phyloP scores from a whole-genome alignment of 2,797 vertebrate genomes.

The Poecilia picta region DNA sequence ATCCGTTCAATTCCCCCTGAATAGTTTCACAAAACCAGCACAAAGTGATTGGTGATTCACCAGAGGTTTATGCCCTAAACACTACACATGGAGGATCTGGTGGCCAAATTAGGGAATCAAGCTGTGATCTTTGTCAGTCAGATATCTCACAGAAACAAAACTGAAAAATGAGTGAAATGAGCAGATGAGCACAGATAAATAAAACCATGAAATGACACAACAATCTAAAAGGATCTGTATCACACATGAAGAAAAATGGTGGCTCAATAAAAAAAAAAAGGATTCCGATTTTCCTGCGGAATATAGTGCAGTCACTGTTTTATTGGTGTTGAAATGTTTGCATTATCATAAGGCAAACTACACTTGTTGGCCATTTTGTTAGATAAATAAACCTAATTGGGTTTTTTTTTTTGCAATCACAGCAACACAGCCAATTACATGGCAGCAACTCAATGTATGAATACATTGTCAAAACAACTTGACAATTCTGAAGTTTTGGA shows the following conservation, averaged over 20 bases:
- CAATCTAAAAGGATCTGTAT: background rate
- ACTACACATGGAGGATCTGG: slow-evolving; percentile 33
- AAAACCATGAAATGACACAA: background rate
- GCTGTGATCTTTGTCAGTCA: slow-evolving; percentile 68
- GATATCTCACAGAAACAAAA: slow-evolving; percentile 12
- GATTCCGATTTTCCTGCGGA: background rate
- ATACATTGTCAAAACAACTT: background rate
- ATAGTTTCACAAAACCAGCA: slow-evolving; percentile 42
- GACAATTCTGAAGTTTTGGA: background rate
- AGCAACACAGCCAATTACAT: background rate
- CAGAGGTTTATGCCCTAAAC: slow-evolving; percentile 49
- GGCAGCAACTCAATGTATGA: background rate
- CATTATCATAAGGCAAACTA: background rate
- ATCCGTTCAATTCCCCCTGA: slow-evolving; percentile 48
- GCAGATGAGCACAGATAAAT: background rate
- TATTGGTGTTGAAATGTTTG: background rate
- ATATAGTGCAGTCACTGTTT: background rate
- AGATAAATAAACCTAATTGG: background rate
- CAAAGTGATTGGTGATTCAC: slow-evolving; percentile 53
- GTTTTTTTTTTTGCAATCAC: background rate
- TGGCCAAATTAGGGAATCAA: slow-evolving; percentile 48
- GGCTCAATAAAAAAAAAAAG: background rate
- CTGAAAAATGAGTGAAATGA: background rate
- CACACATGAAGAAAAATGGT: background rate
- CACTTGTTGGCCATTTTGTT: background rate